phyloP scores from a whole-genome alignment of 2,113 vertebrate species.

The Patagioenas fasciata region DNA sequence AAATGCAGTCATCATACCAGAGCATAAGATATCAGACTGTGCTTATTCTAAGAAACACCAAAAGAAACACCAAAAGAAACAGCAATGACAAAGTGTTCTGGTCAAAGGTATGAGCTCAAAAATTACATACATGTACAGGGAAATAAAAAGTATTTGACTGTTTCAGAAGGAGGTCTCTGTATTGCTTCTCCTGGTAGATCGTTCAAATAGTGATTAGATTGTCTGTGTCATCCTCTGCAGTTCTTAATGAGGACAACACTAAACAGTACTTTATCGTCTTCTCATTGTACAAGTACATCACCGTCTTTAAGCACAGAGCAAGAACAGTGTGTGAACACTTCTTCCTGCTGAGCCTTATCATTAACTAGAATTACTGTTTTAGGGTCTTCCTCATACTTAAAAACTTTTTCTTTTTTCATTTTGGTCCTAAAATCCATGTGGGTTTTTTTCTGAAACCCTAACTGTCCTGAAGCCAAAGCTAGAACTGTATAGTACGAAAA shows the following conservation, averaged over 20 bases:
- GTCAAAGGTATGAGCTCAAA: neutral
- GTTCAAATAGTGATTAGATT: neutral
- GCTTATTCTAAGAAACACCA: neutral
- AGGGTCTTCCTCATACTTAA: neutral
- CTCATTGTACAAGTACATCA: neutral
- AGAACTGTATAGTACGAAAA: neutral
- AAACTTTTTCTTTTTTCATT: neutral
- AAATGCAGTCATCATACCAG: neutral
- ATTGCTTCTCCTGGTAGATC: neutral
- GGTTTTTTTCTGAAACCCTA: neutral
- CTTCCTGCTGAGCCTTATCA: neutral
- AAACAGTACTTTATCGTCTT: neutral
- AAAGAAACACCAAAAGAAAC: neutral
- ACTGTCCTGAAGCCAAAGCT: neutral
- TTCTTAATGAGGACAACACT: neutral
- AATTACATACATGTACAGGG: neutral
- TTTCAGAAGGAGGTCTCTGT: neutral
- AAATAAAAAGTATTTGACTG: neutral
- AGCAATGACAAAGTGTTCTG: neutral
- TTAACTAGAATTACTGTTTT: neutral
- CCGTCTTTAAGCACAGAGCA: neutral
- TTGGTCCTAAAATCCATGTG: neutral
- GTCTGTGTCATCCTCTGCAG: neutral
- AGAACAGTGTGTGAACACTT: neutral
- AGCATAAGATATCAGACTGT: neutral